Conservation (phyloP, 30 jellyfish, hydroid and myxozoan species). For the Aurelia sp. region DNA sequence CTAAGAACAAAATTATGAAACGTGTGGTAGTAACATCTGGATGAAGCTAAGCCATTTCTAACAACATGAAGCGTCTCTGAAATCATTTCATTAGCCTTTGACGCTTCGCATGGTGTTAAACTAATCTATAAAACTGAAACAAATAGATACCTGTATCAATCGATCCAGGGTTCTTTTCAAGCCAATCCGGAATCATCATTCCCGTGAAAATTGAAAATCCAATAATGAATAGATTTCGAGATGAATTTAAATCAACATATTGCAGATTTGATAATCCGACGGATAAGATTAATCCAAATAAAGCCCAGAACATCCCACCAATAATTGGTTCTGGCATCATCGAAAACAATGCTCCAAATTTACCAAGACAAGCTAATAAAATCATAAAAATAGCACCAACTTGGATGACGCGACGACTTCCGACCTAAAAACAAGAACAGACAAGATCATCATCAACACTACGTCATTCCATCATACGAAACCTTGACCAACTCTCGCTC, state of each 20-base stretch:
- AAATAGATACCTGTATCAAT: conserved; percentile 72
- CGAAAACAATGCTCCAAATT: conserved; percentile 92
- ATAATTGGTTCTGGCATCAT: conserved; percentile 90
- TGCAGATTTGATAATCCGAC: conserved; percentile 93
- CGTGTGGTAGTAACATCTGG: too few relatives aligned
- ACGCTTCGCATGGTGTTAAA: too few relatives aligned
- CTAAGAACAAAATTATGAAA: too few relatives aligned
- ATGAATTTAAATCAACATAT: conserved; percentile 82
- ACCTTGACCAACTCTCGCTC: too few relatives aligned
- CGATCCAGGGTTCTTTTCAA: conserved; percentile 54
- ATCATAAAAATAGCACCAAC: conserved; percentile 90
- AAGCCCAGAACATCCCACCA: conserved; percentile 97
- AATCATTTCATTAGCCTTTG: too few relatives aligned
- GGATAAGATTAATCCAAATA: conserved; percentile 91
- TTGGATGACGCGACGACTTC: conserved; percentile 95
- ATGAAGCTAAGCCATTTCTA: too few relatives aligned
- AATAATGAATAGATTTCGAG: conserved; percentile 85
- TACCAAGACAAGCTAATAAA: conserved; percentile 75
- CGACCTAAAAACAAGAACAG: conserved; percentile 67
- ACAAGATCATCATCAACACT: too few relatives aligned
- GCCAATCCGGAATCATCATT: conserved; percentile 92
- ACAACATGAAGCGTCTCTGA: too few relatives aligned
- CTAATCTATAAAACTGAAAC: neutral
- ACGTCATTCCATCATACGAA: too few relatives aligned
- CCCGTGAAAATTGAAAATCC: conserved; percentile 95